Evolutionary conservation across 2,797 vertebrate species (phyloP).

Genomic region (Gadopsis marmoratus): DNA sequence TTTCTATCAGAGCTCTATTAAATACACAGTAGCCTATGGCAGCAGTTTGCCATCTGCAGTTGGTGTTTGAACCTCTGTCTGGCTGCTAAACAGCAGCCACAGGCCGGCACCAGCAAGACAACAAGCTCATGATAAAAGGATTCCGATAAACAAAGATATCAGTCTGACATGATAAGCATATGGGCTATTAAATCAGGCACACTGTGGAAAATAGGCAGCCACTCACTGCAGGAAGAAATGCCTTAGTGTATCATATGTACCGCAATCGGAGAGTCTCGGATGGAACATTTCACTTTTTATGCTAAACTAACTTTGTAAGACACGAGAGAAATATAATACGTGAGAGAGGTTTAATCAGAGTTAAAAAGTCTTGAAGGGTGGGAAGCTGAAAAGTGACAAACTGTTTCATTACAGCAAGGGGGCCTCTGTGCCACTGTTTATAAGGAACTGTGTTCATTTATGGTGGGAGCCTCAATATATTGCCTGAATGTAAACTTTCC

Average conservation of each 20-base stretch:
- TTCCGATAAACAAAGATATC: conserved; percentile 68
- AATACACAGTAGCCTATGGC: conserved; percentile 34
- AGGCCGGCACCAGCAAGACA: conserved; percentile 39
- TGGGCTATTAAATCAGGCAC: conserved; percentile 59
- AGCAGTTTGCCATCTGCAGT: conserved; percentile 53
- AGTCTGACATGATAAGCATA: conserved; percentile 58
- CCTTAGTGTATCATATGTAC: conserved; percentile 6
- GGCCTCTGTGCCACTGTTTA: background rate
- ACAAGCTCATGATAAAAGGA: conserved; percentile 56
- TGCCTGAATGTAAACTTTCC: conserved; percentile 12
- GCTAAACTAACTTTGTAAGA: conserved; percentile 28
- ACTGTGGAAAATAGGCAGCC: conserved; percentile 41
- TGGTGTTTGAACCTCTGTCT: conserved; percentile 58
- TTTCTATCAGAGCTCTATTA: conserved; percentile 15
- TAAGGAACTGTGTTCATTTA: conserved; percentile 27
- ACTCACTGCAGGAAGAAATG: conserved; percentile 42
- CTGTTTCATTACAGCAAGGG: conserved; percentile 17
- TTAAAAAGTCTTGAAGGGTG: conserved; percentile 37
- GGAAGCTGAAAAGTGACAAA: conserved; percentile 16
- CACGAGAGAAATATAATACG: conserved; percentile 31
- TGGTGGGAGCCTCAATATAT: background rate
- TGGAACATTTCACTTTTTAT: conserved; percentile 36
- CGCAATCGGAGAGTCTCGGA: conserved; percentile 12
- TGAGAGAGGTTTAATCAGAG: conserved; percentile 25
- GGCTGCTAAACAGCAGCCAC: conserved; percentile 48